phyloP scores from a whole-genome alignment of 2,888 invertebrate species.

The Lithodes maja region DNA sequence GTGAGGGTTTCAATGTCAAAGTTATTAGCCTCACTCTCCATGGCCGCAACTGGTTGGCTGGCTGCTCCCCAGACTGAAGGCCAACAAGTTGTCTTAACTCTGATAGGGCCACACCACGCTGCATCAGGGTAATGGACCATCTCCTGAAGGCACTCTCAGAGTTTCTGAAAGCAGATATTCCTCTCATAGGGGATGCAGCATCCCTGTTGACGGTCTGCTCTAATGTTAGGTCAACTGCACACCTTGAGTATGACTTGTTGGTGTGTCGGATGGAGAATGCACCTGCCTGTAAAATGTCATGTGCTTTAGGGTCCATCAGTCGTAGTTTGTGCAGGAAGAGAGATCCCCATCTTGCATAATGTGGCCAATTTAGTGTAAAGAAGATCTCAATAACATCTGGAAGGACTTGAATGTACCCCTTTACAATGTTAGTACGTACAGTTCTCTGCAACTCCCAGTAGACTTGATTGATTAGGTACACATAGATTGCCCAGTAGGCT shows the following conservation, averaged over 20 bases:
- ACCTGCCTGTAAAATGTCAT: too few species aligned
- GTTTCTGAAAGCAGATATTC: constrained; percentile 15
- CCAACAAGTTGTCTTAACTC: neutral
- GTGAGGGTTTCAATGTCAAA: neutral
- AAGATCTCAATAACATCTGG: too few species aligned
- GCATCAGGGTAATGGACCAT: neutral
- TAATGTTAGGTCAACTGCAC: neutral
- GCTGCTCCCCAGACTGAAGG: neutral
- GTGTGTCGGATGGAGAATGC: too few species aligned
- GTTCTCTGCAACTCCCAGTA: neutral
- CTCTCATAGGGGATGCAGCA: constrained; percentile 22
- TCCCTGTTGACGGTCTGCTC: neutral
- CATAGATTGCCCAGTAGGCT: constrained; percentile 18
- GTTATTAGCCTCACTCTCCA: neutral
- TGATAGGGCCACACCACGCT: neutral
- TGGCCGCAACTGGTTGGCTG: neutral
- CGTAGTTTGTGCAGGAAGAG: too few species aligned
- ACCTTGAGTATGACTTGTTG: neutral
- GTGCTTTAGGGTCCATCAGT: too few species aligned
- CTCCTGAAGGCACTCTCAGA: neutral
- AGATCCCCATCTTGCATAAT: too few species aligned
- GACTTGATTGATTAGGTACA: constrained; percentile 12
- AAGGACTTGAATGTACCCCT: too few species aligned
- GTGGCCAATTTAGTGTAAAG: neutral
- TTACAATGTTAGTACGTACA: neutral